Conservation (phyloP, 2,113 vertebrate genomes). For the Morone chrysops region DNA sequence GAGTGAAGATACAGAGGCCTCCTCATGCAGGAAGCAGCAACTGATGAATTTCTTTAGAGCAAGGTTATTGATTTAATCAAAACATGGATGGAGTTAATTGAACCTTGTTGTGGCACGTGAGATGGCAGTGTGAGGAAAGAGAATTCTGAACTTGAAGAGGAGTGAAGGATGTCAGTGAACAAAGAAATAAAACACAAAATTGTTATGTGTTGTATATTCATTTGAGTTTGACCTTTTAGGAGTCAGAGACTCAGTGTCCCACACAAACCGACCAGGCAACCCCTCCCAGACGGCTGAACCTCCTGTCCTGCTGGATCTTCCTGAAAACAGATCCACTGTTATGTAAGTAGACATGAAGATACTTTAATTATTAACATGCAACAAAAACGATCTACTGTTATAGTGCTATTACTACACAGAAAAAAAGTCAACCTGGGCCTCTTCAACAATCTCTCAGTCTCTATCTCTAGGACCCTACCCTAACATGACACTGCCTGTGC, state of each 20-base stretch:
- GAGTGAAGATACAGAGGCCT: conserved; percentile 14
- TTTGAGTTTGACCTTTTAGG: conserved; percentile 78
- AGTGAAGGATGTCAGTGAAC: neutral
- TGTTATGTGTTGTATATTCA: neutral
- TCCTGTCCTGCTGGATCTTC: conserved; percentile 90
- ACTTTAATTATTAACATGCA: neutral
- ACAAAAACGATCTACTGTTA: neutral
- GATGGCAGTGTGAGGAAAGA: conserved; percentile 17
- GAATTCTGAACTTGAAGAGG: neutral
- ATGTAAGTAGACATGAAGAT: conserved; percentile 85
- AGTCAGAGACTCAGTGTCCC: conserved; percentile 94
- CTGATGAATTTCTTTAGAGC: conserved; percentile 47
- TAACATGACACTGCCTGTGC: neutral
- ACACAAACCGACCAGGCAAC: conserved; percentile 85
- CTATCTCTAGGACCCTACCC: neutral
- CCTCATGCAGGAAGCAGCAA: conserved; percentile 35
- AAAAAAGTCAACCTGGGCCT: neutral
- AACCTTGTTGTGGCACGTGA: conserved; percentile 45
- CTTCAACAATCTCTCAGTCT: neutral
- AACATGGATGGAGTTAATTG: conserved; percentile 62
- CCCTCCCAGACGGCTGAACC: conserved; percentile 86
- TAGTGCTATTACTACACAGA: neutral
- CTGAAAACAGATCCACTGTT: conserved; percentile 87
- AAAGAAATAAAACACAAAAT: conserved; percentile 1
- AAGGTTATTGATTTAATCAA: conserved; percentile 66